Conservation (phyloP, 2,888 invertebrate genomes). For the Mythimna pallens region DNA sequence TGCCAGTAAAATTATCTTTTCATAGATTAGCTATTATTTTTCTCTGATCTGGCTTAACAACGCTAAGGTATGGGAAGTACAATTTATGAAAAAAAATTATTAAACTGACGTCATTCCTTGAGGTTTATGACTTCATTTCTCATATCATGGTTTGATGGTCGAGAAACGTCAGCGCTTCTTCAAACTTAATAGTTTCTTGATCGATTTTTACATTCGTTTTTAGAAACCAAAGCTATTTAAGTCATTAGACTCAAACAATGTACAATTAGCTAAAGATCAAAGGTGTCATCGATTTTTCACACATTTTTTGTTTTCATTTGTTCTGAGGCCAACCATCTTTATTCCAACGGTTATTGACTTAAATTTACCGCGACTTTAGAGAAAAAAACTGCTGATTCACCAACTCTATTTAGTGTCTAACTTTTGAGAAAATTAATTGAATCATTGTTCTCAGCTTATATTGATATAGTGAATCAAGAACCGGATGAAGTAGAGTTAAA, state of each 20-base stretch:
- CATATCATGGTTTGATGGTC: constrained; percentile 6
- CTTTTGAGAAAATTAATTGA: constrained; percentile 30
- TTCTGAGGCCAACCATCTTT: constrained; percentile 18
- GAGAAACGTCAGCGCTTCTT: constrained; percentile 15
- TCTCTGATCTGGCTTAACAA: background rate
- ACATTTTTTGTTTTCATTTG: constrained; percentile 26
- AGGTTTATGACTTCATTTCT: constrained; percentile 26
- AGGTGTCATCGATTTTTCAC: constrained; percentile 13
- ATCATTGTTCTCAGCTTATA: constrained; percentile 25
- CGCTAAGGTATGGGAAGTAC: background rate
- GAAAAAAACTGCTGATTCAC: constrained; percentile 41
- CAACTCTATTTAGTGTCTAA: background rate
- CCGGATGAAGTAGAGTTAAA: background rate
- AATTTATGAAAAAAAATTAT: background rate
- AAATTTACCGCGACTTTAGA: constrained; percentile 5
- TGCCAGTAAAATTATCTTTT: background rate
- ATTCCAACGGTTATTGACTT: constrained; percentile 59
- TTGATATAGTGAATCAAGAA: constrained; percentile 15
- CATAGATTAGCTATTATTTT: background rate
- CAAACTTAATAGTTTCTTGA: background rate
- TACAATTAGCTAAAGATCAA: constrained; percentile 32
- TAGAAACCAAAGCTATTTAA: constrained; percentile 5
- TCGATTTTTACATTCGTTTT: background rate
- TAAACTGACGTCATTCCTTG: constrained; percentile 9
- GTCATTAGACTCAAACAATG: constrained; percentile 15